These are phyloP conservation scores for Triplophysa rosa DNA, from an alignment of 2,113 vertebrate species.

Conservation along the genomic window DNA sequence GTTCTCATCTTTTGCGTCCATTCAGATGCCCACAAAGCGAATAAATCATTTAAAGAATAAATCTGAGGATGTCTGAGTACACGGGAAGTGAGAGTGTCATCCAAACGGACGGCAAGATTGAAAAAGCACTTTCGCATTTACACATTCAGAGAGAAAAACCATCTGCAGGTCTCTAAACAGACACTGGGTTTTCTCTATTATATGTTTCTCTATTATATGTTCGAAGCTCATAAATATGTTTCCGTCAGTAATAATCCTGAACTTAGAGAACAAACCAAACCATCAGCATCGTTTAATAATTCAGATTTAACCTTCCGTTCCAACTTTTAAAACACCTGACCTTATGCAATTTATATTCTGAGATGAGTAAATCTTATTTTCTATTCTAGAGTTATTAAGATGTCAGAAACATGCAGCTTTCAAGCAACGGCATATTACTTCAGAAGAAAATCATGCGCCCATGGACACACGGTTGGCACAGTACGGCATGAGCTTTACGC, in stretches of 20 bases:
- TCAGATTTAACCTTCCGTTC: conserved; percentile 3
- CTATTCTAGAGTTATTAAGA: neutral
- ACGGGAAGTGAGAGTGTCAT: neutral
- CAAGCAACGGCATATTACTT: neutral
- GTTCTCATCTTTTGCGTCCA: neutral
- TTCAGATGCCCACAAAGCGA: conserved; percentile 2
- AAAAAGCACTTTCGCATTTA: neutral
- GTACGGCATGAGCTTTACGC: neutral
- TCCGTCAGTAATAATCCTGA: neutral
- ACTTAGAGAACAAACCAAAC: neutral
- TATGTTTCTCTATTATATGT: no score
- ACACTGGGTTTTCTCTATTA: neutral
- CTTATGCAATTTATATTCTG: conserved; percentile 20
- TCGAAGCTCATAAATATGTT: neutral
- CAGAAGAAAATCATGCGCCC: neutral
- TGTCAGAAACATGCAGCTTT: neutral
- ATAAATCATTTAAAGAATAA: conserved; percentile 4
- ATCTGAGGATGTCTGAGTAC: conserved; percentile 11
- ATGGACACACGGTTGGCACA: conserved; percentile 1
- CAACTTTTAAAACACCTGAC: conserved; percentile 15
- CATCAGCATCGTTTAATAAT: neutral
- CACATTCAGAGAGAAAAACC: neutral
- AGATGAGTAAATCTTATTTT: conserved; percentile 16
- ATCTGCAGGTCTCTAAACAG: neutral
- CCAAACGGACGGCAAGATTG: neutral